Evolutionary conservation across 2,888 invertebrate genomes (phyloP).

Genomic region (Saturnia pavonia): DNA sequence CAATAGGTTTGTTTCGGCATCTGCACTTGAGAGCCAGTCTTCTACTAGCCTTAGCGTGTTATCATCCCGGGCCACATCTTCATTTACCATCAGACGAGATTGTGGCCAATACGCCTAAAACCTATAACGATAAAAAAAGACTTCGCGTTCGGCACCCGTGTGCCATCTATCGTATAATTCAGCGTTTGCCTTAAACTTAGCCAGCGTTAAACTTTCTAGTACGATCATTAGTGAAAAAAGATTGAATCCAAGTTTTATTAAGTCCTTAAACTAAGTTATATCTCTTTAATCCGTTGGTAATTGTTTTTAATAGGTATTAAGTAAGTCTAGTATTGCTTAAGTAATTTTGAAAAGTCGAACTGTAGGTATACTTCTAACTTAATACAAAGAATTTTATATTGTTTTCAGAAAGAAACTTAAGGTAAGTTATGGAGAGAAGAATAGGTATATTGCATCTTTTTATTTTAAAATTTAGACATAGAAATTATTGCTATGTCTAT

Average conservation of each 20-base stretch:
- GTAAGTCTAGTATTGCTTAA: conserved; percentile 5
- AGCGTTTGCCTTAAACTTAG: neutral
- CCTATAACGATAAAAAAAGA: too few relatives aligned
- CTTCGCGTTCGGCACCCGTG: too few relatives aligned
- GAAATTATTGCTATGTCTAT: too few relatives aligned
- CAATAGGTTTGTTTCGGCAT: too few relatives aligned
- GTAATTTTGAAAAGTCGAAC: neutral
- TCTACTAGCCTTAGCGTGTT: too few relatives aligned
- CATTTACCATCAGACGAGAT: too few relatives aligned
- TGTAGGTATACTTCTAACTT: conserved; percentile 4
- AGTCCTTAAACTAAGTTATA: conserved; percentile 6
- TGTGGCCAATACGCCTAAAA: too few relatives aligned
- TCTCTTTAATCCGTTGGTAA: conserved; percentile 11
- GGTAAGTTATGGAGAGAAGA: neutral
- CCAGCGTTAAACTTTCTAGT: neutral
- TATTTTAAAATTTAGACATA: too few relatives aligned
- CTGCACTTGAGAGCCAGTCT: too few relatives aligned
- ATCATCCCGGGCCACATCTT: too few relatives aligned
- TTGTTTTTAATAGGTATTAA: conserved; percentile 6
- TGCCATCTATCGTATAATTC: neutral
- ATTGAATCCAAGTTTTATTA: conserved; percentile 3
- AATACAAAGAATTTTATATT: neutral
- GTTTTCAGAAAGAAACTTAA: neutral
- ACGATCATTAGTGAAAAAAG: neutral
- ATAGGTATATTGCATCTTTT: neutral